These are phyloP conservation scores for Lateolabrax maculatus DNA, from an alignment of 2,797 vertebrate species.

Conservation along the genomic window DNA sequence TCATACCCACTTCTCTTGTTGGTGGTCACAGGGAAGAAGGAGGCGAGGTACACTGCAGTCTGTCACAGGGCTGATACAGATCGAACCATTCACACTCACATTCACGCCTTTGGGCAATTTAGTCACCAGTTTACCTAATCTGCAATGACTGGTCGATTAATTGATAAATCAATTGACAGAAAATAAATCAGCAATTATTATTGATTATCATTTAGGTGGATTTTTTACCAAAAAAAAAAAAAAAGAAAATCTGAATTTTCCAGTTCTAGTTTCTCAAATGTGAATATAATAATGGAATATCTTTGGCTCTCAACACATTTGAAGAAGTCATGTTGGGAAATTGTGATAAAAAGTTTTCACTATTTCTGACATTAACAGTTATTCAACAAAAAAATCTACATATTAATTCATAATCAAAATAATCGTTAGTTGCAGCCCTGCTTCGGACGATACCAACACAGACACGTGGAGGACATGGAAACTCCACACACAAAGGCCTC, in stretches of 20 bases:
- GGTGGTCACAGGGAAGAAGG: too few species aligned
- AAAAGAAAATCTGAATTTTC: neutral
- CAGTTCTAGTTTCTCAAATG: neutral
- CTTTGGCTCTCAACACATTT: neutral
- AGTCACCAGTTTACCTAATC: neutral
- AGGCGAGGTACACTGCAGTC: too few species aligned
- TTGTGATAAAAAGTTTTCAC: neutral
- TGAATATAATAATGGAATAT: constrained; percentile 2
- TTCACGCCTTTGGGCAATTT: neutral
- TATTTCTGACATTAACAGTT: too few species aligned
- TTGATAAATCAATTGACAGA: neutral
- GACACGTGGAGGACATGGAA: neutral
- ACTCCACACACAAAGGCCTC: neutral
- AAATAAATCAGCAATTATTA: neutral
- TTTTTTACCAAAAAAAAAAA: too few species aligned
- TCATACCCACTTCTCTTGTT: neutral
- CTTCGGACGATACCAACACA: neutral
- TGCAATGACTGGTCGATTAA: neutral
- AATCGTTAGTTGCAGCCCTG: neutral
- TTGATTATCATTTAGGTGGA: neutral
- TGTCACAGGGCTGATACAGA: neutral
- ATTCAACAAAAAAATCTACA: too few species aligned
- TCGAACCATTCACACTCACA: neutral
- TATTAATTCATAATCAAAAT: too few species aligned
- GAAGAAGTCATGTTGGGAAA: neutral